Evolutionary conservation across 2,797 vertebrate species (phyloP).

Genomic region (Austrolebias charrua): DNA sequence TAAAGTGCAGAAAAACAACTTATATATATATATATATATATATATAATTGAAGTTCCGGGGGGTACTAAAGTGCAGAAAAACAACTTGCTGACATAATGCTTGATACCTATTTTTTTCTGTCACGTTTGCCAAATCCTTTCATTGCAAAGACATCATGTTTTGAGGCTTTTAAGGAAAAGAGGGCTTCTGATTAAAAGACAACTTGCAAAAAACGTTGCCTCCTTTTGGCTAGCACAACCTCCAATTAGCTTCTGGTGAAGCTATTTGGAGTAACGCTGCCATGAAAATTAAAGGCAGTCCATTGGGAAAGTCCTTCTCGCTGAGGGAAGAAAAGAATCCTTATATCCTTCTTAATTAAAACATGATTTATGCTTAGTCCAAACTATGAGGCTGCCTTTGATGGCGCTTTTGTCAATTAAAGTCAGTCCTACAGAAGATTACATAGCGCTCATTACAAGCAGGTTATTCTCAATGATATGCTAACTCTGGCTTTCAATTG

Average conservation of each 20-base stretch:
- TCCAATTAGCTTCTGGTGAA: slow-evolving; percentile 78
- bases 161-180: slow-evolving; percentile 46
- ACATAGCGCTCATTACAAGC: slow-evolving; percentile 68
- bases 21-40: too few relatives aligned
- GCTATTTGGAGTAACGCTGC: slow-evolving; percentile 72
- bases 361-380: slow-evolving; percentile 78
- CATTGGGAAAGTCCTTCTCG: slow-evolving; percentile 62
- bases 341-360: slow-evolving; percentile 80
- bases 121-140: slow-evolving; percentile 60
- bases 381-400: slow-evolving; percentile 74
- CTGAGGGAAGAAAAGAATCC: slow-evolving; percentile 72
- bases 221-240: slow-evolving; percentile 65
- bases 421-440: slow-evolving; percentile 71
- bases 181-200: slow-evolving; percentile 63
- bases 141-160: slow-evolving; percentile 38
- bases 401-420: slow-evolving; percentile 79
- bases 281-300: slow-evolving; percentile 71
- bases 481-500: slow-evolving; percentile 50
- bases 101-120: slow-evolving; percentile 49
- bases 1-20: too few relatives aligned
- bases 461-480: slow-evolving; percentile 75
- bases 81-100: slow-evolving; percentile 56
- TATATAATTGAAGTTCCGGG: slow-evolving; percentile 18
- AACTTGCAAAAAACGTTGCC: slow-evolving; percentile 62
- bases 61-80: slow-evolving; percentile 46